A percentile compares a stretch with the other conserved stretches of the same genome.
Evolutionary conservation across 2,888 invertebrate species (phyloP).

Genomic region (Maniola hyperantus): DNA sequence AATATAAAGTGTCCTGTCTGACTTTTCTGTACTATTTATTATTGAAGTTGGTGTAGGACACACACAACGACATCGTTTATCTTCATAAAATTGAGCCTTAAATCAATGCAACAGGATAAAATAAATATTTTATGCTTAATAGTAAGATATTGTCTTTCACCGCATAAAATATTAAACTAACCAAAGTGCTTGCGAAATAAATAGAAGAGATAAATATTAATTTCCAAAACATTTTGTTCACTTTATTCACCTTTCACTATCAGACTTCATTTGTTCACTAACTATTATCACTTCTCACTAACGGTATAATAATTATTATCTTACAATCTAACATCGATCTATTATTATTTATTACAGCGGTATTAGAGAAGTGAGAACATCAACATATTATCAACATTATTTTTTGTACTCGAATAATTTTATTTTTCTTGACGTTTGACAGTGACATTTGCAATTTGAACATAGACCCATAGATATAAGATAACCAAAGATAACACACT

Average conservation of each 20-base stretch:
- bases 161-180: constrained; percentile 12
- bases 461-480: no score
- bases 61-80: constrained; percentile 91
- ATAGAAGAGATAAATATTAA: constrained; percentile 23
- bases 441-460: neutral
- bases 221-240: constrained; percentile 26
- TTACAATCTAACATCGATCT: neutral
- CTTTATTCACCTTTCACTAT: constrained; percentile 21
- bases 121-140: neutral
- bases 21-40: constrained; percentile 72
- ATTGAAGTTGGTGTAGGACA: constrained; percentile 89
- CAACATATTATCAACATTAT: no score
- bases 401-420: no score
- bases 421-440: no score
- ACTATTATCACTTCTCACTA: neutral
- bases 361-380: no score
- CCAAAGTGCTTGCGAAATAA: constrained; percentile 19
- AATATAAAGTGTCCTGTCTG: constrained; percentile 85
- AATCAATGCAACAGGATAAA: constrained; percentile 17
- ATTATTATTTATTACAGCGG: no score
- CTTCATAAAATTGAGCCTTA: constrained; percentile 88
- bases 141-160: neutral
- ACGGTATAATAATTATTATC: neutral
- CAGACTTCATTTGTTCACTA: constrained; percentile 11
- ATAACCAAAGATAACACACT: no score